A percentile compares a stretch with the other conserved stretches of the same genome.
phyloP scores from a whole-genome alignment of 2,888 invertebrate species.

The Nesidiocoris tenuis region DNA sequence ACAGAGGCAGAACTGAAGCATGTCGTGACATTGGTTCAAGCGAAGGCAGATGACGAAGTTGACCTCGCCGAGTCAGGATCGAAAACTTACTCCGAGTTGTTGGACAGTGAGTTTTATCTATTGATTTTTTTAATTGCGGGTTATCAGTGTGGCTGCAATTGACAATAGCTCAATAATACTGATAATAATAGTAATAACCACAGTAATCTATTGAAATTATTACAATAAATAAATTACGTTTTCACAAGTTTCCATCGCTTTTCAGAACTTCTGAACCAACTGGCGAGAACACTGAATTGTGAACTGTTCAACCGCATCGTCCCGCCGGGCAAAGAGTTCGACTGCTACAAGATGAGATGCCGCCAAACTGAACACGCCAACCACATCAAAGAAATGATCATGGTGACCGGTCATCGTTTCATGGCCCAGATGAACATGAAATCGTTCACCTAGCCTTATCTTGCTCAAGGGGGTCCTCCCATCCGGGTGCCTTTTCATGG shows the following conservation, averaged over 20 bases:
- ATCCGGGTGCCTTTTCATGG: slow-evolving; percentile 39
- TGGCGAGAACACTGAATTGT: slow-evolving; percentile 56
- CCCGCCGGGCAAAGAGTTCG: slow-evolving; percentile 54
- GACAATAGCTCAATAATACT: too few relatives aligned
- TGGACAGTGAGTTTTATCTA: slow-evolving; percentile 11
- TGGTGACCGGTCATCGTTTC: slow-evolving; percentile 50
- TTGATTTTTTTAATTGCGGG: not conserved
- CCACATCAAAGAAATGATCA: slow-evolving; percentile 62
- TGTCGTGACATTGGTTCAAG: slow-evolving; percentile 55
- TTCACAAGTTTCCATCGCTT: slow-evolving; percentile 46
- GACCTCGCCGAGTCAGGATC: slow-evolving; percentile 24
- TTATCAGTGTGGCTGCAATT: too few relatives aligned
- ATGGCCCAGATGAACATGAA: slow-evolving; percentile 46
- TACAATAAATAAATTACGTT: too few relatives aligned
- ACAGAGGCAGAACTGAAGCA: slow-evolving; percentile 57
- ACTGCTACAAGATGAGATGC: slow-evolving; percentile 56
- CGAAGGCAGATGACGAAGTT: slow-evolving; percentile 52
- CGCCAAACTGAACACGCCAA: slow-evolving; percentile 64
- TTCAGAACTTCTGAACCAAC: slow-evolving; percentile 56
- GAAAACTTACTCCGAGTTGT: slow-evolving; percentile 26
- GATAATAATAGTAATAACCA: too few relatives aligned
- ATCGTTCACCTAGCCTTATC: slow-evolving; percentile 55
- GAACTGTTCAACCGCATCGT: slow-evolving; percentile 57
- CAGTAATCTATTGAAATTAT: not conserved
- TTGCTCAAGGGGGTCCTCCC: slow-evolving; percentile 32